These are phyloP conservation scores for Amia ocellicauda DNA, from an alignment of 2,113 vertebrate species.

Conservation along the genomic window DNA sequence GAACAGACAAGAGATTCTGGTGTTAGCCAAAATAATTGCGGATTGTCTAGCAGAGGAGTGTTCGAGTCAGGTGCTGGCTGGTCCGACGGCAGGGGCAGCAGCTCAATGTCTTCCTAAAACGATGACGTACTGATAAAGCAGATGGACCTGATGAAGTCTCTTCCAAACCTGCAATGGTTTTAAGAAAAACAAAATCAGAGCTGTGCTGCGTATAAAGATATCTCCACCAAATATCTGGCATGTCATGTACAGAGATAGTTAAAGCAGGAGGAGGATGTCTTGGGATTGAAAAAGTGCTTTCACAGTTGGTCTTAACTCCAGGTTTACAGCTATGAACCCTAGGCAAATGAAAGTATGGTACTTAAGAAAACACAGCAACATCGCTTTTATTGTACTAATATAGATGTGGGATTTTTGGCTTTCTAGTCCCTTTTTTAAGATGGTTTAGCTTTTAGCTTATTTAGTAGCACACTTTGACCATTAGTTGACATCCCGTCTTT, in stretches of 20 bases:
- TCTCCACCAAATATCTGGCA: background rate
- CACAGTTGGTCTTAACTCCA: conserved; percentile 44
- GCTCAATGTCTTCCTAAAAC: conserved; percentile 11
- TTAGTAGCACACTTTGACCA: conserved; percentile 66
- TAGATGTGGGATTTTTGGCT: conserved; percentile 67
- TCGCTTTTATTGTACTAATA: conserved; percentile 66
- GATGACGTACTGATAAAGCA: background rate
- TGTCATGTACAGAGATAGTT: background rate
- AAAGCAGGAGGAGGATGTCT: conserved; percentile 9
- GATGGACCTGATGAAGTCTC: background rate
- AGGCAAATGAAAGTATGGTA: conserved; percentile 46
- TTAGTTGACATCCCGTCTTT: conserved; percentile 63
- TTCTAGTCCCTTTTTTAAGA: conserved; percentile 63
- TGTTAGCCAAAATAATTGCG: background rate
- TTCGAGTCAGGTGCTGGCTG: background rate
- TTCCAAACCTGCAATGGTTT: background rate
- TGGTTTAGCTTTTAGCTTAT: conserved; percentile 65
- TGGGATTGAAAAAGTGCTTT: conserved; percentile 20
- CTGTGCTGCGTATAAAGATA: conserved; percentile 1
- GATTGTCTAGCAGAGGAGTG: background rate
- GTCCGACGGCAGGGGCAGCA: background rate
- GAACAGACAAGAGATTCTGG: background rate
- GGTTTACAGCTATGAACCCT: conserved; percentile 49
- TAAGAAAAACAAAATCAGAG: background rate
- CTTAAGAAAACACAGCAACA: conserved; percentile 60